Conservation (phyloP, 2,113 vertebrate genomes). For the Argyrosomus japonicus region DNA sequence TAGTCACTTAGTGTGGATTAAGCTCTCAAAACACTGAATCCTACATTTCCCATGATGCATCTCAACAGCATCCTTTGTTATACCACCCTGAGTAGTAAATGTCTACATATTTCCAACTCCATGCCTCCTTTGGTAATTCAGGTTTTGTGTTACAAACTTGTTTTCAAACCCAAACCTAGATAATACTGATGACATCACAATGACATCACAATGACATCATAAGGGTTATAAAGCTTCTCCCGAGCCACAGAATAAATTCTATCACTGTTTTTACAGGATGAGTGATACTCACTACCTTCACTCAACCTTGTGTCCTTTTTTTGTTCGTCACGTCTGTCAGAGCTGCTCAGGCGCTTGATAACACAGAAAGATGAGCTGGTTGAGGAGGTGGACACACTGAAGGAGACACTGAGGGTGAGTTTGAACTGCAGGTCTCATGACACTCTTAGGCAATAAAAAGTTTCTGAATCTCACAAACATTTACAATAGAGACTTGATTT, state of each 20-base stretch:
- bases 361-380: slow-evolving; percentile 75
- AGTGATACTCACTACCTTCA: background rate
- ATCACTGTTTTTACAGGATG: background rate
- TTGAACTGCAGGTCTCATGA: background rate
- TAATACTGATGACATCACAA: background rate
- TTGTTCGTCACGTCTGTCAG: slow-evolving; percentile 56
- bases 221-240: background rate
- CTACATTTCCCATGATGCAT: background rate
- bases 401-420: slow-evolving; percentile 79
- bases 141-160: background rate
- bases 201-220: background rate
- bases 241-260: no score
- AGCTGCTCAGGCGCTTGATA: slow-evolving; percentile 77
- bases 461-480: background rate
- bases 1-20: background rate
- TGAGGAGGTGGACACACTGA: slow-evolving; percentile 73
- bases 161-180: background rate
- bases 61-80: no score
- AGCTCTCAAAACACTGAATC: background rate
- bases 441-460: background rate
- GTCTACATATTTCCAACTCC: no score
- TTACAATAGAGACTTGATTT: background rate
- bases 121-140: background rate
- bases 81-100: background rate
- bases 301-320: slow-evolving; percentile 5